Percentiles rank a stretch among this genome's conserved stretches.
Evolutionary conservation across 2,888 invertebrate genomes (phyloP).

Genomic region (Zygogramma bicolorata): DNA sequence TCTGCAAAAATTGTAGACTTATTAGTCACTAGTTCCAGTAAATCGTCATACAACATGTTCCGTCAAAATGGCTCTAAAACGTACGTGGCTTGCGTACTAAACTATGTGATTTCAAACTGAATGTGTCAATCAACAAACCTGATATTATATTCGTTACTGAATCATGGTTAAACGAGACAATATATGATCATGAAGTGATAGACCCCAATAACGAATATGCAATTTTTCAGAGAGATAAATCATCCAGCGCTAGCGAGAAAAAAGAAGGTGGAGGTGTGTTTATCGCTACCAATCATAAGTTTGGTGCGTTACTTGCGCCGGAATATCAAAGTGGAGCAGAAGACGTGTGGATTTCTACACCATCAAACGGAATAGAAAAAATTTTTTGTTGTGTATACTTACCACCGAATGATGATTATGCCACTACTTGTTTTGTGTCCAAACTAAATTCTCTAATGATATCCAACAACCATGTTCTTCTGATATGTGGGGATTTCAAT

Average conservation of each 20-base stretch:
- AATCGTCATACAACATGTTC: neutral
- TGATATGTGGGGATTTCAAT: too few species aligned
- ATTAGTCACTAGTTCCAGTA: neutral
- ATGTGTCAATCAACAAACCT: slow-evolving; percentile 10
- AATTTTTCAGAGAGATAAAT: slow-evolving; percentile 28
- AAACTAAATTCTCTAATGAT: too few species aligned
- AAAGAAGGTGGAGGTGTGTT: too few species aligned
- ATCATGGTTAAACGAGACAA: slow-evolving; percentile 23
- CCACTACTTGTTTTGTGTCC: too few species aligned
- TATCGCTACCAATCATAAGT: slow-evolving; percentile 22
- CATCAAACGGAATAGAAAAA: neutral
- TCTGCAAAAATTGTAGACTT: slow-evolving; percentile 10
- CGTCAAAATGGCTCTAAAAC: slow-evolving; percentile 26
- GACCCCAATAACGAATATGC: slow-evolving; percentile 22
- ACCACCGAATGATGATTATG: too few species aligned
- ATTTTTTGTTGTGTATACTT: slow-evolving; percentile 15
- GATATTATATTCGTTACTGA: slow-evolving; percentile 27
- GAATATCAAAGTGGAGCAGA: too few species aligned
- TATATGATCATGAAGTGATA: slow-evolving; percentile 23
- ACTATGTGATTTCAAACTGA: slow-evolving; percentile 22
- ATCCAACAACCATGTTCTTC: too few species aligned
- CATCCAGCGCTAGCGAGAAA: too few species aligned
- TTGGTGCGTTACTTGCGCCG: slow-evolving; percentile 2
- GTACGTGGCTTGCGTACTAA: slow-evolving; percentile 12
- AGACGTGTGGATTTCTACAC: neutral